Base-by-base conservation (phyloP, 2,888 invertebrate genomes). In the Ormyrus labotus region DNA sequence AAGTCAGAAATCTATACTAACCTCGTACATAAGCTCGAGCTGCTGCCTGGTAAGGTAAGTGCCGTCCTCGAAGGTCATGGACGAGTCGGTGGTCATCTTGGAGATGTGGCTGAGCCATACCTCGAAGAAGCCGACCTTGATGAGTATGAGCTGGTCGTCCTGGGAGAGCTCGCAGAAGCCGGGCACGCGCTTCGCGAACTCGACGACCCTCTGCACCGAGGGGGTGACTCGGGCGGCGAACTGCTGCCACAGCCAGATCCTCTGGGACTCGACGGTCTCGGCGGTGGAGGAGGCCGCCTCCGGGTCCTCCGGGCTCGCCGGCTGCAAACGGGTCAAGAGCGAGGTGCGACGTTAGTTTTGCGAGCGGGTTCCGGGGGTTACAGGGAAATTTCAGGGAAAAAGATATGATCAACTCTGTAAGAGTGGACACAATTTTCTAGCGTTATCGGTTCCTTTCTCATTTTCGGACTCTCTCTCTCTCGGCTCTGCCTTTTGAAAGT, bases 91-190 rank as follows among this genome's bases (percentile, higher is more conserved):
- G 61, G 96, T 95, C 91, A 97, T 93, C 83, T 96, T 94, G 9
- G 97, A 94, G 83, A 96, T 95, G 87, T 98, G 95, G 68, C 96
- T 95, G 84, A 98, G 93, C 98, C 98, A 99, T 83, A 98, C 95
- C 92, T 99, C 99, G 91, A 98, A 98, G 93, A 99, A 99, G 82
- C 98, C 98, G 89, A 95, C 94, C 93, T 99, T 99, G 88, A 99
- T 97, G 84, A 99, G 94, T 85, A 98, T 97, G 85, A 99, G 93
- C 92, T 99, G 99, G 92, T 99, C 99, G 90, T 98, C 98, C 91
- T 99, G 98, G 75, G 95, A 94, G 85, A 99, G 94, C 85, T 95
- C 95, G 88, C 95, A 94, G 92, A 99, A 99, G 84, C 97, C 97
- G 83, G 99, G 98, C 86, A 98, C 95, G 86, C 96, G 93, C 92